Base-by-base conservation (phyloP, 2,888 invertebrate genomes). In the Drosophila limbata region DNA sequence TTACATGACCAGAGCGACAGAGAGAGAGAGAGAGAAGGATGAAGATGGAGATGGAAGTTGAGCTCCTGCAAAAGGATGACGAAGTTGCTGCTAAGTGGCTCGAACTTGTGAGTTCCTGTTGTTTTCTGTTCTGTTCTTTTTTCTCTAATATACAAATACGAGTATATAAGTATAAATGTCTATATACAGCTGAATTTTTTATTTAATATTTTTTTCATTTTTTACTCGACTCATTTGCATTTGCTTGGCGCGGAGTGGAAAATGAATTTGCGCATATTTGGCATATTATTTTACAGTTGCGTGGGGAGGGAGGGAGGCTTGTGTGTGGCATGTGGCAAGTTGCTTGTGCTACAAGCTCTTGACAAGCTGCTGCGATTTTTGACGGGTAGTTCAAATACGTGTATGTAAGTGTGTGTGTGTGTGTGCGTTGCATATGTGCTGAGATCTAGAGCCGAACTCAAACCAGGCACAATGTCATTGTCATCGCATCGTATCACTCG, bases 241-340 rank as follows among this genome's bases (percentile, higher is more conserved):
- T 88, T 79, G 83, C 80, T 67, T 67, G 66, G 42, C 50, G 66
- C 19, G 65, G 15, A 48, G 48, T 64, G 64, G 47, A 56, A 88
- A 83, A 80, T 83, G 87, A 79, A 81, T 87, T 89, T 89, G 73
- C 82, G 82, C 89, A 84, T 89, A 84, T 89, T 84, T 81, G 84
- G 72, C 79, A 81, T 84, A 84, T 89, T 89, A 89, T 87, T 89
- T 77, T 73, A 70, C 76, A 73, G 81, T 62, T 68, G 64, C 28
- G 9, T 4, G 17, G 53, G 13, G n/a, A 5, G 8, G 17, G 53
- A 13, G n/a, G 11, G 28, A 28, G 28, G n/a, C 5, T 25, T 42
- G 19, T 19, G 60, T 48, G 55, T 69, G 69, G 65, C 45, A 25
- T 56, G 57, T 25, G 73, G 73, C 50, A 50, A 50, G 57, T 56